Base-by-base conservation (phyloP, 2,888 invertebrate species). In the Spisula solida region DNA sequence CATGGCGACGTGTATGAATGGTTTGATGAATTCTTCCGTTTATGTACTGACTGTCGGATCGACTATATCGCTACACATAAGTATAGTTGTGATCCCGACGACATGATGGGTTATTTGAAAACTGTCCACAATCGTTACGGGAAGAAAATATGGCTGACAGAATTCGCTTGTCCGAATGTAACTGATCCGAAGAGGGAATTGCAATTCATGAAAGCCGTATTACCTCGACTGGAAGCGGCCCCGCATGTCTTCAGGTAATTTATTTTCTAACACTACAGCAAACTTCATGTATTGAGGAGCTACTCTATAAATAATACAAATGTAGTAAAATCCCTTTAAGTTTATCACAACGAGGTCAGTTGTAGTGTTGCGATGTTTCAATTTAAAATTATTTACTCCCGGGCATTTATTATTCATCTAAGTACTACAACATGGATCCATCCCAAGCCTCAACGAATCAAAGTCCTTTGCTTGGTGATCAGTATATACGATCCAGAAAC, bases 151-250 rank as follows among this genome's bases (percentile, higher is more conserved):
- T 93, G 93, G 93, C 88, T 93, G 82, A 93, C 93, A 0, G 93
- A 93, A 80, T 93, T 93, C 55, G 85, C 93, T 0, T 93, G 93
- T 85, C 88, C 91, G 0, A 66, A 86, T 47, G 88, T 88, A 2
- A 70, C 47, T n/a, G 84, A 88, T 75, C 82, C 75, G 0, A 56
- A 79, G 16, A 81, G 56, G 47, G 87, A 87, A 78, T 90, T 92
- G 5, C n/a, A 89, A 2, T 93, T 89, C 47, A 93, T 93, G 93
- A 88, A 91, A 79, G 85, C 98, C 98, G 96, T 99, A 98, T 97
- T 99, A 98, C 97, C 98, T 98, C 97, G 98, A 98, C 96, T 98
- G 98, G 90, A 99, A 98, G 96, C 97, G 98, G 95, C 98, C 98
- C 95, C 97, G 55, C 91, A 82, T 60, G 82, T 93, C 4, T 82